Percentiles rank a stretch among this genome's conserved stretches.
Evolutionary conservation across 2,888 invertebrate genomes (phyloP).

Genomic region (Lobophora halterata): DNA sequence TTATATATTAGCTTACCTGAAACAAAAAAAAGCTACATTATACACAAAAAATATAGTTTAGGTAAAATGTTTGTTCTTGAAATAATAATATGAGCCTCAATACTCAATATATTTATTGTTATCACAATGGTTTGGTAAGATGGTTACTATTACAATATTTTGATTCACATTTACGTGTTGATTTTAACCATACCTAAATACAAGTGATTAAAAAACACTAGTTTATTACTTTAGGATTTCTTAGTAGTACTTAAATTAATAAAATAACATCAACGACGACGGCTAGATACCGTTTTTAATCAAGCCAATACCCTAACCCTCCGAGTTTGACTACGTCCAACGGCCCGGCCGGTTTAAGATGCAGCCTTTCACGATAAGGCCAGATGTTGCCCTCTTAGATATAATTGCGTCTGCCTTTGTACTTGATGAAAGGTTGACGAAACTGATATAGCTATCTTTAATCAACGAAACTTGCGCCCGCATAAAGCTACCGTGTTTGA

Average conservation of each 20-base stretch:
- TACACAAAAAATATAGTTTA: too few species aligned
- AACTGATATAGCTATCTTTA: constrained; percentile 78
- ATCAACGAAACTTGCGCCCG: constrained; percentile 71
- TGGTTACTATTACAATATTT: too few species aligned
- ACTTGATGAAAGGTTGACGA: constrained; percentile 75
- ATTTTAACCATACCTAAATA: too few species aligned
- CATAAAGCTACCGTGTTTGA: constrained; percentile 63
- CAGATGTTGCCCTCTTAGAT: constrained; percentile 70
- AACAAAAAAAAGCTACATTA: constrained; percentile 34
- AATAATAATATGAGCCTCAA: too few species aligned
- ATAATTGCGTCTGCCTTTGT: constrained; percentile 76
- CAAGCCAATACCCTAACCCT: constrained; percentile 10
- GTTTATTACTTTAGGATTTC: too few species aligned
- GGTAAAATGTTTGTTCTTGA: too few species aligned
- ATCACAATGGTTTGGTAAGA: too few species aligned
- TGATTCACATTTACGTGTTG: too few species aligned
- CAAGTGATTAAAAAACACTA: too few species aligned
- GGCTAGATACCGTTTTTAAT: constrained; percentile 13
- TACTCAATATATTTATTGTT: too few species aligned
- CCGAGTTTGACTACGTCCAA: constrained; percentile 17
- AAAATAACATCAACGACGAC: too few species aligned
- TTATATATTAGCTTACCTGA: constrained; percentile 36
- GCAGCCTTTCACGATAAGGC: constrained; percentile 72
- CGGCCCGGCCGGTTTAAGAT: constrained; percentile 58
- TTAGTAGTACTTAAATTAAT: too few species aligned